Conservation (phyloP, 2,113 vertebrate genomes). For the Corythoichthys haematopterus region DNA sequence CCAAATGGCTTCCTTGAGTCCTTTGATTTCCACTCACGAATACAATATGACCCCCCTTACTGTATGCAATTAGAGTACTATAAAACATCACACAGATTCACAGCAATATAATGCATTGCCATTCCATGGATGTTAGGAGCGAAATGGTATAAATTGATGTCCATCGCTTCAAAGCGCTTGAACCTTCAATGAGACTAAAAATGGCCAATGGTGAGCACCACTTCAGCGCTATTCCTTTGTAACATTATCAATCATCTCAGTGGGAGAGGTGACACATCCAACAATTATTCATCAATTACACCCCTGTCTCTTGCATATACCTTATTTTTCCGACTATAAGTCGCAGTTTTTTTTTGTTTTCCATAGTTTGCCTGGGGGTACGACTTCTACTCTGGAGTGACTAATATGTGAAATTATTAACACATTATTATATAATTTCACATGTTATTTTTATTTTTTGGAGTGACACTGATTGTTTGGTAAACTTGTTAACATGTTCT, state of each 20-base stretch:
- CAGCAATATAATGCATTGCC: no score
- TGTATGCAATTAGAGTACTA: background rate
- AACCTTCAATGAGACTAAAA: background rate
- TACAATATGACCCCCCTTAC: background rate
- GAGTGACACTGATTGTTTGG: no score
- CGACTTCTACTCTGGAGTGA: no score
- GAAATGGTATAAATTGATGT: background rate
- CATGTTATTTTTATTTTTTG: no score
- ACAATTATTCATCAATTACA: no score
- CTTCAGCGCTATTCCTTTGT: background rate
- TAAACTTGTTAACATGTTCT: no score
- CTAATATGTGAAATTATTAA: no score
- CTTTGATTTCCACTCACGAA: background rate
- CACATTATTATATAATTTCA: no score
- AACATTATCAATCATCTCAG: background rate
- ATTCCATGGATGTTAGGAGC: background rate
- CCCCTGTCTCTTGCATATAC: no score
- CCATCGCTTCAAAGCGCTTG: background rate
- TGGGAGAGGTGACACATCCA: background rate
- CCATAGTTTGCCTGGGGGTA: no score
- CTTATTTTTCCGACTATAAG: no score
- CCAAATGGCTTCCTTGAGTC: background rate
- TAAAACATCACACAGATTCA: background rate
- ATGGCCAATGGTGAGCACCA: background rate
- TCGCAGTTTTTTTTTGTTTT: no score